These are phyloP conservation scores for Aramus guarauna DNA, from an alignment of 2,113 vertebrate species.

Conservation along the genomic window DNA sequence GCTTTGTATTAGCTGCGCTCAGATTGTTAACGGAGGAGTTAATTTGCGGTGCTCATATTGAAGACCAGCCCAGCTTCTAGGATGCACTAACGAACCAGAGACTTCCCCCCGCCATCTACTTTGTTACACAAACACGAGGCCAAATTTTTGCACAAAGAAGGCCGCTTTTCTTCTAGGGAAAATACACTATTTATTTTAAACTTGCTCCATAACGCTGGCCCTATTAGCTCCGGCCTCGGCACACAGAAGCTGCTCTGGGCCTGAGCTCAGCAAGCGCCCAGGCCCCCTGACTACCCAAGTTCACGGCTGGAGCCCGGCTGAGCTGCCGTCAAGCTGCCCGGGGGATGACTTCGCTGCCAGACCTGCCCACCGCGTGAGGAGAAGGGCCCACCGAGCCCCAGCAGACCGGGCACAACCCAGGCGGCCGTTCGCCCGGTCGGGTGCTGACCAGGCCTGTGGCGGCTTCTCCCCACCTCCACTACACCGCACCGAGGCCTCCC, in stretches of 20 bases:
- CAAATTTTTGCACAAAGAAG: not conserved
- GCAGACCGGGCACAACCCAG: not conserved
- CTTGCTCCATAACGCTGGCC: not conserved
- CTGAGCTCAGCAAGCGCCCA: not conserved
- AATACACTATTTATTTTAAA: not conserved
- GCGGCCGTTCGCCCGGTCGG: too few species aligned
- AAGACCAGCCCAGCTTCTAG: not conserved
- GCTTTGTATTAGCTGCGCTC: not conserved
- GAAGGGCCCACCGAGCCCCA: not conserved
- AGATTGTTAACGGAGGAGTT: not conserved
- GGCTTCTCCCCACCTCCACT: fast-evolving
- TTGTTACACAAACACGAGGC: not conserved
- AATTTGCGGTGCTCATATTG: not conserved
- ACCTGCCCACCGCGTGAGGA: fast-evolving
- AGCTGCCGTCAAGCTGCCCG: not conserved
- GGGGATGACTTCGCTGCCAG: not conserved
- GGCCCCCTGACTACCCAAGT: fast-evolving
- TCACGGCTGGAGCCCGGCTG: not conserved
- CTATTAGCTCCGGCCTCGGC: not conserved
- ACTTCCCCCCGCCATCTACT: not conserved
- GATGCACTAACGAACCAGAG: not conserved
- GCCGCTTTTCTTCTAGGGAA: not conserved
- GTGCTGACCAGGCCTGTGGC: fast-evolving
- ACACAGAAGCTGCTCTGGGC: not conserved
- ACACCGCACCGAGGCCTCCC: too few species aligned